Conservation (phyloP, 1,140 invertebrate species). For the Oreohelix idahoensis region DNA sequence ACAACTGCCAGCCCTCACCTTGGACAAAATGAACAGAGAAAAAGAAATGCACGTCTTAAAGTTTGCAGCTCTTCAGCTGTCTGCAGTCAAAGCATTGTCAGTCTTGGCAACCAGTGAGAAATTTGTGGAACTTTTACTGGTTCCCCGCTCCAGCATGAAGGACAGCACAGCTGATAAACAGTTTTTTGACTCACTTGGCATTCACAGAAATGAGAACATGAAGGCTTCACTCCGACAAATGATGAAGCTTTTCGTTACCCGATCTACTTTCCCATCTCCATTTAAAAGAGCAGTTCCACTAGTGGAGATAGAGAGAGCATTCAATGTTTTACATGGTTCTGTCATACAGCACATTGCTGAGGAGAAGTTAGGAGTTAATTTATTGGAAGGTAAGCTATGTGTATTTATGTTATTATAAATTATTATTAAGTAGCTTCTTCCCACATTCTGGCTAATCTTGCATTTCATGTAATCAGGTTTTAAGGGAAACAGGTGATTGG, state of each 20-base stretch:
- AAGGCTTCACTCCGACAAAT: conserved; percentile 64
- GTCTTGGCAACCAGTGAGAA: conserved; percentile 74
- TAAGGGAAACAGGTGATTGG: too few species aligned
- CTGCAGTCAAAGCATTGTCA: conserved; percentile 77
- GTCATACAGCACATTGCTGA: conserved; percentile 70
- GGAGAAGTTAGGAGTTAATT: conserved; percentile 56
- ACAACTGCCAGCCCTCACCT: background rate
- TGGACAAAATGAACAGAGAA: conserved; percentile 29
- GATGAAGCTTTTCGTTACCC: conserved; percentile 69
- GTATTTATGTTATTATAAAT: too few species aligned
- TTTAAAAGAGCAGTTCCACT: conserved; percentile 71
- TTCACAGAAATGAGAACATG: conserved; percentile 72
- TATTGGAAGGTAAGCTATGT: conserved; percentile 67
- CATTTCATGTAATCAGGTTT: too few species aligned
- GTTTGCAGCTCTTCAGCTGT: conserved; percentile 74
- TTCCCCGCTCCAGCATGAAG: conserved; percentile 70
- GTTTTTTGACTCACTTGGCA: conserved; percentile 66
- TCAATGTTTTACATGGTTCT: conserved; percentile 75
- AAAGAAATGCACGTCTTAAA: conserved; percentile 57
- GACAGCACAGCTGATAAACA: conserved; percentile 59
- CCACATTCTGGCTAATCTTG: too few species aligned
- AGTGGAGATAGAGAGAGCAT: conserved; percentile 75
- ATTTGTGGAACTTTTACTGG: conserved; percentile 77
- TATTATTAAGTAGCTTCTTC: too few species aligned
- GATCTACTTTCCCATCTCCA: conserved; percentile 71